A percentile compares a stretch with the other conserved stretches of the same genome.
phyloP scores from a whole-genome alignment of 2,888 invertebrate genomes.

The Eupithecia abbreviata region DNA sequence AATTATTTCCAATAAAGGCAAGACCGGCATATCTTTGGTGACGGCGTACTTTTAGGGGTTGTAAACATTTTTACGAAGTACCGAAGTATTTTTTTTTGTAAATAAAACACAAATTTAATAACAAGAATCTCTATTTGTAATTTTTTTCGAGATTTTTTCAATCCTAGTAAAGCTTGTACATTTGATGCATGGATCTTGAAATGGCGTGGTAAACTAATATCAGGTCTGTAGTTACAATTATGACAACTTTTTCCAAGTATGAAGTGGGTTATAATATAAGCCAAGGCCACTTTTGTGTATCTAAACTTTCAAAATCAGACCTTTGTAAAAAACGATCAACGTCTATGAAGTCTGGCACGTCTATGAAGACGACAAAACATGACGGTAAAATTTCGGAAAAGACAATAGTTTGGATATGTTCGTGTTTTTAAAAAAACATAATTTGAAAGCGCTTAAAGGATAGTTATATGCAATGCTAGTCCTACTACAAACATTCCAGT shows the following conservation, averaged over 20 bases:
- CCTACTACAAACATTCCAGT: not conserved
- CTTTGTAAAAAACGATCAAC: conserved; percentile 13
- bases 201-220: conserved; percentile 22
- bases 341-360: conserved; percentile 16
- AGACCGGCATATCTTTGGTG: no score
- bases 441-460: not conserved
- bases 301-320: conserved; percentile 14
- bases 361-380: not conserved
- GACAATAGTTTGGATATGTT: not conserved
- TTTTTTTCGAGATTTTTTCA: not conserved
- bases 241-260: conserved; percentile 25
- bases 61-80: no score
- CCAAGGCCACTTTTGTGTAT: conserved; percentile 22
- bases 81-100: no score
- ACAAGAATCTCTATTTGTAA: no score
- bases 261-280: conserved; percentile 24
- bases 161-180: conserved; percentile 25
- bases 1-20: no score
- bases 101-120: no score
- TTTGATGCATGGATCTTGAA: conserved; percentile 25
- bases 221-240: conserved; percentile 25
- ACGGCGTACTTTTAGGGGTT: no score
- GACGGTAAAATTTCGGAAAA: conserved; percentile 9
- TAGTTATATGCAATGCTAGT: not conserved
- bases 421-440: not conserved